Base-by-base conservation (phyloP, 2,113 vertebrate species). In the Tupaia tana region DNA sequence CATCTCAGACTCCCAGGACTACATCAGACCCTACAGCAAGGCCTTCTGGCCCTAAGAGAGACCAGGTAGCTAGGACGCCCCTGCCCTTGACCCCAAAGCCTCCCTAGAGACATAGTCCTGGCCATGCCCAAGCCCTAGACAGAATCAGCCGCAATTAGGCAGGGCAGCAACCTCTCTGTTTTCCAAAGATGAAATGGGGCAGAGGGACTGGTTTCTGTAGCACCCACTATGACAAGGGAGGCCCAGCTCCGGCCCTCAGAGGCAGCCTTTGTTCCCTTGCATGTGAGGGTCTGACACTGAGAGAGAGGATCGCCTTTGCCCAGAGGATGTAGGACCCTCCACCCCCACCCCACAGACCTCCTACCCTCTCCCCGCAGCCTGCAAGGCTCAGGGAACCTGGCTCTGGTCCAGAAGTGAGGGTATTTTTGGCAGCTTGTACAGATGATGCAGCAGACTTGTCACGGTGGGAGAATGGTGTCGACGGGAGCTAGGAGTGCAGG, bases 361-460 rank as follows among this genome's bases (percentile, higher is more conserved):
- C 25, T 4, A 24, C 25, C 25, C 77, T 7, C 83, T 24, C 54
- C 66, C 34, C 9, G 1, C 13, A 2, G 4, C n/a, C 43, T 59
- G 34, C 31, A 0, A 34, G 52, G 18, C 58, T 77, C 11, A 58
- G 52, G 59, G 83, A 94, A 81, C 61, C 63, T 92, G 85, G 88
- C 61, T 85, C 7, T 0, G 54, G 74, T 82, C 93, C 93, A 81
- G 82, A 63, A 69, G 18, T 2, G 0, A 70, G 29, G 66, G 19
- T 96, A 59, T 90, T 95, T 93, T 31, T 27, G 92, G 66, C 9
- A 18, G 34, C 71, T 56, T 66, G 71, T 56, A 34, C 61, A n/a
- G 81, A 59, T 24, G 59, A 67, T 14, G 43, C 63, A 11, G 86
- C 74, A n/a, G 74, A 61, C 84, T 29, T 67, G 79, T 73, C 74